These are phyloP conservation scores for Monodelphis domestica DNA, from an alignment of 2,797 vertebrate species.

Conservation along the genomic window DNA sequence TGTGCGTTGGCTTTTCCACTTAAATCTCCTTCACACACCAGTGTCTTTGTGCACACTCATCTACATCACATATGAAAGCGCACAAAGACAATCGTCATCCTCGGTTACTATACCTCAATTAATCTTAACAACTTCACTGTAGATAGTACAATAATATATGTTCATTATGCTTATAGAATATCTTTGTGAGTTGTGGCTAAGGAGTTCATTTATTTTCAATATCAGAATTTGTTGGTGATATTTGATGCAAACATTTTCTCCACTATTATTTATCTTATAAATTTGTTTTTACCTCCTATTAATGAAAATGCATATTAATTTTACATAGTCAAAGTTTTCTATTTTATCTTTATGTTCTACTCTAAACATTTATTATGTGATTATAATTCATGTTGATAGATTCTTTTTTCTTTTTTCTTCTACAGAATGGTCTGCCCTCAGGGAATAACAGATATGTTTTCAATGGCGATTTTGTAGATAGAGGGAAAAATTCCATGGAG, in stretches of 20 bases:
- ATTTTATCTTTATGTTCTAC: neutral
- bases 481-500: constrained; percentile 95
- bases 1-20: too few relatives aligned
- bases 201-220: constrained; percentile 27
- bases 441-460: constrained; percentile 93
- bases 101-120: too few relatives aligned
- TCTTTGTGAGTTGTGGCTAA: constrained; percentile 48
- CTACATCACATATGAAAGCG: too few relatives aligned
- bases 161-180: too few relatives aligned
- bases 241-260: neutral
- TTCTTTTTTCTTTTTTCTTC: constrained; percentile 55
- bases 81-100: too few relatives aligned
- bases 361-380: neutral
- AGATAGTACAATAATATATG: too few relatives aligned
- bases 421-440: constrained; percentile 96
- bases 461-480: constrained; percentile 98
- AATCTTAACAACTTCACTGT: too few relatives aligned
- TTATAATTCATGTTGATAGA: neutral
- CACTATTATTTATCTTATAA: neutral
- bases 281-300: neutral
- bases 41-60: too few relatives aligned
- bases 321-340: neutral
- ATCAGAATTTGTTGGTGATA: neutral
- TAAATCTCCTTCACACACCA: too few relatives aligned
- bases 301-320: neutral